Conservation (phyloP, 2,888 invertebrate species). For the Orthonychiurus folsomi region DNA sequence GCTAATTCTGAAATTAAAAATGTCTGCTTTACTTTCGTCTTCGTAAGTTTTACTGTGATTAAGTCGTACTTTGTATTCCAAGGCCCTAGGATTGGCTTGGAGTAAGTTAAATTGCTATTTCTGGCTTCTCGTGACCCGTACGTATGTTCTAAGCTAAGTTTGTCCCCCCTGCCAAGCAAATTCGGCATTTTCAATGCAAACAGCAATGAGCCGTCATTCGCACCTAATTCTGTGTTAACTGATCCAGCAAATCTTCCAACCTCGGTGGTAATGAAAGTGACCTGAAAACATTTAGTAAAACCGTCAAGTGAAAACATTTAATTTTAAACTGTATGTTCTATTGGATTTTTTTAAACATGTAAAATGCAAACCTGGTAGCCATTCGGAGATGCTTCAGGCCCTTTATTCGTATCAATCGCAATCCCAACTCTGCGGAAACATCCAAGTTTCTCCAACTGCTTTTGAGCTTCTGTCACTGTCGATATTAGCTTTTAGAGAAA, state of each 20-base stretch:
- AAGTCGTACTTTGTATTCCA: slow-evolving; percentile 34
- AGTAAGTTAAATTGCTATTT: slow-evolving; percentile 67
- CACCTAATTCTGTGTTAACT: slow-evolving; percentile 76
- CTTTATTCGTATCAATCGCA: slow-evolving; percentile 76
- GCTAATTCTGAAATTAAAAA: slow-evolving; percentile 18
- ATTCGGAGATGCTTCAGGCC: slow-evolving; percentile 63
- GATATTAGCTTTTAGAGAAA: slow-evolving; percentile 48
- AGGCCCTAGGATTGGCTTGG: slow-evolving; percentile 69
- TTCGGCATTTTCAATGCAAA: slow-evolving; percentile 70
- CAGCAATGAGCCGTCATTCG: slow-evolving; percentile 80
- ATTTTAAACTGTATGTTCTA: background rate
- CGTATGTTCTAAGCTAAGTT: slow-evolving; percentile 69
- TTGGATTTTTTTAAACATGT: slow-evolving; percentile 2
- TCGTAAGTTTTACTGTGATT: no score
- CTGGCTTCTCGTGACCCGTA: slow-evolving; percentile 73
- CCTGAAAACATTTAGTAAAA: slow-evolving; percentile 47
- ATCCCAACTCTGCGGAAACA: slow-evolving; percentile 81
- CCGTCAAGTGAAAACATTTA: background rate
- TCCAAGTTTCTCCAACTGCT: slow-evolving; percentile 70
- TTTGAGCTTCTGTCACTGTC: slow-evolving; percentile 54
- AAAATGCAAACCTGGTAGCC: slow-evolving; percentile 62
- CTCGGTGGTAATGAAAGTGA: slow-evolving; percentile 80
- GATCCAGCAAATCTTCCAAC: slow-evolving; percentile 71
- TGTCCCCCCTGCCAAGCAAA: slow-evolving; percentile 77
- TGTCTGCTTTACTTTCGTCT: no score